Conservation (phyloP, 2,888 invertebrate species). For the Dioctria rufipes region DNA sequence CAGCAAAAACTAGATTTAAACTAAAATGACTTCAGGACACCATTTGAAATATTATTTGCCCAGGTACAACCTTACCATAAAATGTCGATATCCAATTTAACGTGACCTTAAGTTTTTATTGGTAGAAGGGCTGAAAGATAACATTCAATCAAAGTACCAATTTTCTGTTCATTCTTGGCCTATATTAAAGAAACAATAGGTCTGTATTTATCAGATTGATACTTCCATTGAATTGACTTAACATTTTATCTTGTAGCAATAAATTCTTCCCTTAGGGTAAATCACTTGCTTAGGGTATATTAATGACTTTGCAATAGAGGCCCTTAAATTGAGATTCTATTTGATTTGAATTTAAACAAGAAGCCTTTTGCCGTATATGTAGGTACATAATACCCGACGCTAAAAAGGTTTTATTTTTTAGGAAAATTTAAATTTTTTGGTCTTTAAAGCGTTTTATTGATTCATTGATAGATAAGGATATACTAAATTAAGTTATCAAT, state of each 20-base stretch:
- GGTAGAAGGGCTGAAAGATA: not conserved
- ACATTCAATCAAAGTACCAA: slow-evolving; percentile 38
- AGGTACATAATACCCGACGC: too few species aligned
- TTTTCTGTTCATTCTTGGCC: not conserved
- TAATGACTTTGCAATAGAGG: not conserved
- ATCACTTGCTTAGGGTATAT: slow-evolving; percentile 13
- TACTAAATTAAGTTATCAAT: too few species aligned
- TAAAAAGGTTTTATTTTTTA: too few species aligned
- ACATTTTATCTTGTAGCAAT: slow-evolving; percentile 28
- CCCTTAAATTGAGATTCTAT: not conserved
- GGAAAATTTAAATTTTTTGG: too few species aligned
- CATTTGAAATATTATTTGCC: not conserved
- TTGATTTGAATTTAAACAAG: slow-evolving; percentile 9
- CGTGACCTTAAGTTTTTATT: not conserved
- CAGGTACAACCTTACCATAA: slow-evolving; percentile 14
- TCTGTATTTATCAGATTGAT: slow-evolving; percentile 29
- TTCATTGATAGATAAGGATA: too few species aligned
- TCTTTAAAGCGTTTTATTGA: too few species aligned
- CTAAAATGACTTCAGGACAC: not conserved
- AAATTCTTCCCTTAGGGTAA: slow-evolving; percentile 36
- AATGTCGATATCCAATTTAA: not conserved
- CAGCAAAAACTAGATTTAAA: slow-evolving; percentile 5
- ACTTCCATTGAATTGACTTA: slow-evolving; percentile 17
- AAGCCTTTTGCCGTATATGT: not conserved
- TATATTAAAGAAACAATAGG: slow-evolving; percentile 34